These are phyloP conservation scores for Megaceryle maxima DNA, from an alignment of 2,113 vertebrate genomes.

Conservation along the genomic window DNA sequence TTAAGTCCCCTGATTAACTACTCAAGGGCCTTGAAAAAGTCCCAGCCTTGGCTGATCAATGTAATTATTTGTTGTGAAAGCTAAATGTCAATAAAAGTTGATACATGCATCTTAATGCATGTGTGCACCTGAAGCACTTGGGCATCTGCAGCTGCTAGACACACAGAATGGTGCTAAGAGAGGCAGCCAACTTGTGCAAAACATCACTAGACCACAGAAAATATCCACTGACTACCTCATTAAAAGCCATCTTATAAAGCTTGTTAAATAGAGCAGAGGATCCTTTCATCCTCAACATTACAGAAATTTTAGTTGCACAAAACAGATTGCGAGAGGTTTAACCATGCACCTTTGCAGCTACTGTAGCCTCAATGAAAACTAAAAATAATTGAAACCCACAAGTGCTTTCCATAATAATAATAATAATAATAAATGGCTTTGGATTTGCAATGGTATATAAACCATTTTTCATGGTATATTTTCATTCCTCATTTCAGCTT, in stretches of 20 bases:
- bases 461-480: neutral
- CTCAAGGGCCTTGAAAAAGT: neutral
- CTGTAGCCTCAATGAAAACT: neutral
- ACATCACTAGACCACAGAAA: neutral
- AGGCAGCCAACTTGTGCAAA: neutral
- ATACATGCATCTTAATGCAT: neutral
- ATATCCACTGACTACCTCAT: neutral
- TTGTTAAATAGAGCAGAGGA: neutral
- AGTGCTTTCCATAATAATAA: accelerated
- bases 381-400: neutral
- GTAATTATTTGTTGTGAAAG: neutral
- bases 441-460: neutral
- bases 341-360: neutral
- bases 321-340: neutral
- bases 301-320: neutral
- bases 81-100: neutral
- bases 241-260: neutral
- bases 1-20: neutral
- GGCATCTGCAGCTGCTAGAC: neutral
- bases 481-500: neutral
- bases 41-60: neutral
- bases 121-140: neutral
- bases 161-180: neutral
- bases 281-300: neutral
- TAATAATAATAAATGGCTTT: neutral